These are phyloP conservation scores for Smithornis capensis DNA, from an alignment of 2,113 vertebrate species.

Conservation along the genomic window DNA sequence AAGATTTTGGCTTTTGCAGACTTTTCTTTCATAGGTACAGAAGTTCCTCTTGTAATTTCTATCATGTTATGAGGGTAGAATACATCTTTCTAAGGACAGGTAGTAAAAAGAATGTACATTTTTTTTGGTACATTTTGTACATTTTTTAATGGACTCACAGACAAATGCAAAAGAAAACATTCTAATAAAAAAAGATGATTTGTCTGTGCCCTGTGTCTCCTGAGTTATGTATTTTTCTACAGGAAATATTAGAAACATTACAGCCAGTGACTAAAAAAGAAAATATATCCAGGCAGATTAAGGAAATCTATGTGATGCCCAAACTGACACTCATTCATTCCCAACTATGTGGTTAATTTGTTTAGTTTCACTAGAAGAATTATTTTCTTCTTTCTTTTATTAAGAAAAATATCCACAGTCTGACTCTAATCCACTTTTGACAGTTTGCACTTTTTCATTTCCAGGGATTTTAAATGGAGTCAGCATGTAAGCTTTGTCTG, in stretches of 20 bases:
- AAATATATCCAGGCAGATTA: neutral
- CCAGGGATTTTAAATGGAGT: neutral
- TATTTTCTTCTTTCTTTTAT: neutral
- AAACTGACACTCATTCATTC: neutral
- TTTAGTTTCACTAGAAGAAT: neutral
- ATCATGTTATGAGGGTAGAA: neutral
- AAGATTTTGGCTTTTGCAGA: neutral
- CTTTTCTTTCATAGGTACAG: neutral
- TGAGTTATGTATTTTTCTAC: neutral
- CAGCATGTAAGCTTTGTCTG: neutral
- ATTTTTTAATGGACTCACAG: neutral
- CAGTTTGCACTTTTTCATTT: neutral
- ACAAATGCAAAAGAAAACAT: neutral
- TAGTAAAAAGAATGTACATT: neutral
- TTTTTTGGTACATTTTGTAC: no score
- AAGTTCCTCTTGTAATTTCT: neutral
- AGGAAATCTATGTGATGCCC: neutral
- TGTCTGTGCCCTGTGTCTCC: neutral
- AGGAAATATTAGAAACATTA: neutral
- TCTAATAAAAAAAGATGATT: neutral
- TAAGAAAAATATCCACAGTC: neutral
- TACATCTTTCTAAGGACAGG: fast-evolving
- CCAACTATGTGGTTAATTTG: neutral
- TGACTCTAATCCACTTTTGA: neutral
- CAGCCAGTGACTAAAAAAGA: neutral